A percentile compares a stretch with the other conserved stretches of the same genome.
phyloP scores from a whole-genome alignment of 2,113 vertebrate genomes.

The Balaeniceps rex region DNA sequence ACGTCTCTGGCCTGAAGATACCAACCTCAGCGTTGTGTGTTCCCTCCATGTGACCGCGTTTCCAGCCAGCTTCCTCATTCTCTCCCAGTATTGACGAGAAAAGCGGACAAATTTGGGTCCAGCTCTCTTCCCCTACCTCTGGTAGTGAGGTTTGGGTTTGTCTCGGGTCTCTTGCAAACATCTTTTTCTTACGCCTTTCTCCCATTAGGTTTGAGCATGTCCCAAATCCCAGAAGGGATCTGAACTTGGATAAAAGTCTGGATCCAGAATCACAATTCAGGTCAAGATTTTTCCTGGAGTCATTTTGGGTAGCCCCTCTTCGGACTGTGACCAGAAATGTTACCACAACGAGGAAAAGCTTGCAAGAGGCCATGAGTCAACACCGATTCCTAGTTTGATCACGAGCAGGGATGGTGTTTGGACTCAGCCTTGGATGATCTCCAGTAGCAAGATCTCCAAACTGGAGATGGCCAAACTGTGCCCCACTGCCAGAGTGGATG shows the following conservation, averaged over 20 bases:
- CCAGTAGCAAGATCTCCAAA: background rate
- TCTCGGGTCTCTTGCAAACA: background rate
- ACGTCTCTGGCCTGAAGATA: rapidly evolving
- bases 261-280: background rate
- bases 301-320: background rate
- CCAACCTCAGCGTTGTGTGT: background rate
- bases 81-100: background rate
- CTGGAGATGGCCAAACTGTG: background rate
- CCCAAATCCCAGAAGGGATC: background rate
- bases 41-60: rapidly evolving
- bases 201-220: background rate
- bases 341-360: background rate
- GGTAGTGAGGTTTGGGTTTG: background rate
- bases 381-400: background rate
- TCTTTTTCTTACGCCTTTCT: background rate
- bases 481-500: background rate
- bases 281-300: background rate
- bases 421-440: background rate
- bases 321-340: background rate
- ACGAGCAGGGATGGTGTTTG: background rate
- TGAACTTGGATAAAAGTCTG: background rate
- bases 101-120: background rate
- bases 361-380: background rate
- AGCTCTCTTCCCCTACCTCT: background rate
- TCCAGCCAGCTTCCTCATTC: background rate